Base-by-base conservation (phyloP, 2,888 invertebrate genomes). In the Euphydryas editha region DNA sequence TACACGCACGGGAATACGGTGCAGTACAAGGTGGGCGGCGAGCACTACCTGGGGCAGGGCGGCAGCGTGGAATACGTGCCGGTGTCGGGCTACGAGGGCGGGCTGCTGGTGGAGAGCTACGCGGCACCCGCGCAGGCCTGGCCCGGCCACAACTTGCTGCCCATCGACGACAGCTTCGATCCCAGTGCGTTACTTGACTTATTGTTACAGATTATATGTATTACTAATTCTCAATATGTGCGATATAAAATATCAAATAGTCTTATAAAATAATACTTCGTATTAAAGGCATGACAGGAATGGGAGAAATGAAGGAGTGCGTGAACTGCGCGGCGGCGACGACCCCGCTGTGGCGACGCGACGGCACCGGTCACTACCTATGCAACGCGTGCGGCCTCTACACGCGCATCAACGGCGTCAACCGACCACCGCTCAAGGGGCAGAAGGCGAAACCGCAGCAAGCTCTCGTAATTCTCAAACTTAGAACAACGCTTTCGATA, bases 371-470 rank as follows among this genome's bases (percentile, higher is more conserved):
- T 74, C 99, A 99, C 94, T 99, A 99, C 94, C 95, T 99, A 81
- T 99, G 99, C 95, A 99, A 99, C 94, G 99, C 99, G 75, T 99
- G 99, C 93, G 99, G 99, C 81, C 96, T 99, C 78, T 99, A 99
- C 94, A 93, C 88, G 81, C 93, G 94, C 83, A 94, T 94, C 87
- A 94, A 95, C 85, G 94, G 94, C 76, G 94, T 96, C 83, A 97
- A 97, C 90, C 93, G 97, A 73, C 97, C 97, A 67, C 93, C 92
- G 59, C 87, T 92, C 74, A 95, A 96, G 81, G 94, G 94, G 62
- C 94, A 95, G 79, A 94, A 94, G 82, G 93, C 94, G 75, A 95
- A 95, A 84, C 94, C 94, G 65, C 94, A 94, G 81, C 93, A 94
- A 79, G 93, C 94, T 75, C 87, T 91, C 81, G 92, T 92, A 60